Evolutionary conservation across 2,888 invertebrate genomes (phyloP).

Genomic region (Machimus rusticus): DNA sequence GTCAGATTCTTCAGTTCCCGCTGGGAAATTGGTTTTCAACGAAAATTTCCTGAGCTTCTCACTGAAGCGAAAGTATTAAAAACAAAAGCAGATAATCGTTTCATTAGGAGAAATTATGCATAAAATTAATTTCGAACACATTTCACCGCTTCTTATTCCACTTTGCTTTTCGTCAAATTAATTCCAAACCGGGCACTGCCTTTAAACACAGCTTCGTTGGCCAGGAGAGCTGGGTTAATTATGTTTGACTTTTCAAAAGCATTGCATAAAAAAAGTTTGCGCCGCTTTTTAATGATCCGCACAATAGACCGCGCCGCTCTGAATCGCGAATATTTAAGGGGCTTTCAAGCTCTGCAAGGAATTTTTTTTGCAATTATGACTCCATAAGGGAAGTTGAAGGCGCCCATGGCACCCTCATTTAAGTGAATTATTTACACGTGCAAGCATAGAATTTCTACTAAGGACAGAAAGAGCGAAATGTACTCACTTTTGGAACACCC

Average conservation of each 20-base stretch:
- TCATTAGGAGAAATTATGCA: slow-evolving; percentile 29
- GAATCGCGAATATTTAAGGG: not conserved
- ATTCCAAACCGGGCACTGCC: not conserved
- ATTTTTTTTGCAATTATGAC: not conserved
- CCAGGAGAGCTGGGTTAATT: not conserved
- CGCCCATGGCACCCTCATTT: not conserved
- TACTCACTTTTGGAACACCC: not conserved
- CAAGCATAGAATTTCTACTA: not conserved
- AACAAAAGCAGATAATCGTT: slow-evolving; percentile 29
- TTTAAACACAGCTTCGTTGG: not conserved
- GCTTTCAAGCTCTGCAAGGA: not conserved
- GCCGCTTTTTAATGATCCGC: not conserved
- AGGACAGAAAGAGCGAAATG: not conserved
- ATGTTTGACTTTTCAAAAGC: not conserved
- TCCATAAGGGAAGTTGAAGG: not conserved
- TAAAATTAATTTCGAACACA: slow-evolving; percentile 16
- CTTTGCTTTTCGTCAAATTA: not conserved
- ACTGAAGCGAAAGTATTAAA: slow-evolving; percentile 16
- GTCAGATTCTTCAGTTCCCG: not conserved
- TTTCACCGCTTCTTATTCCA: not conserved
- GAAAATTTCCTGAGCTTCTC: not conserved
- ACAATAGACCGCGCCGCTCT: not conserved
- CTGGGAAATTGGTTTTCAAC: slow-evolving; percentile 22
- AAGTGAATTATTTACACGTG: not conserved
- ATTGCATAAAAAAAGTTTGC: not conserved